phyloP scores from a whole-genome alignment of 2,113 vertebrate species.

The Prionailurus bengalensis region DNA sequence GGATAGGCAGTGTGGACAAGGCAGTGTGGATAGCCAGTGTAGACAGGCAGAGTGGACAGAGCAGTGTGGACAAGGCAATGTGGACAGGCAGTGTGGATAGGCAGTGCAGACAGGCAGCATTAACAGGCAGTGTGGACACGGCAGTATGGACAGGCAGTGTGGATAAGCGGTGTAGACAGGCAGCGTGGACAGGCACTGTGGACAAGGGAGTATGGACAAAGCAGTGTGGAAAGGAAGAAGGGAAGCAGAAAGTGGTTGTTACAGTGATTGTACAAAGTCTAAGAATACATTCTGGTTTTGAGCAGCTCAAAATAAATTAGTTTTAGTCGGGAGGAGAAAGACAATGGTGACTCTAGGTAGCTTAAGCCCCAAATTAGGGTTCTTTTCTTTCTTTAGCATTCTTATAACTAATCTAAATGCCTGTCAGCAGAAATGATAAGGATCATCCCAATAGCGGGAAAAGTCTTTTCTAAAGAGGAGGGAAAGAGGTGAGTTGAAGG shows the following conservation, averaged over 20 bases:
- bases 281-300: background rate
- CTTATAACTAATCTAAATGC: conserved; percentile 27
- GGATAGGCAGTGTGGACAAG: too few species aligned
- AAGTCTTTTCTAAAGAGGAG: conserved; percentile 12
- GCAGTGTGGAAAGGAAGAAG: background rate
- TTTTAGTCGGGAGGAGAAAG: conserved; percentile 38
- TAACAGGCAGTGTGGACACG: too few species aligned
- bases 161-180: too few species aligned
- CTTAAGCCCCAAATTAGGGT: background rate
- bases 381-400: conserved; percentile 22
- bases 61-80: too few species aligned
- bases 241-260: background rate
- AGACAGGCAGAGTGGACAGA: too few species aligned
- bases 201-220: background rate
- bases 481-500: conserved; percentile 19
- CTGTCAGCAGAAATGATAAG: background rate
- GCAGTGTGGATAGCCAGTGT: too few species aligned
- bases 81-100: too few species aligned
- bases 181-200: too few species aligned
- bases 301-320: background rate
- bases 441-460: background rate
- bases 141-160: too few species aligned
- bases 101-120: too few species aligned
- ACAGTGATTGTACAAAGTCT: background rate
- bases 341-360: background rate